Base-by-base conservation (phyloP, 2,888 invertebrate species). In the Diadromus collaris region DNA sequence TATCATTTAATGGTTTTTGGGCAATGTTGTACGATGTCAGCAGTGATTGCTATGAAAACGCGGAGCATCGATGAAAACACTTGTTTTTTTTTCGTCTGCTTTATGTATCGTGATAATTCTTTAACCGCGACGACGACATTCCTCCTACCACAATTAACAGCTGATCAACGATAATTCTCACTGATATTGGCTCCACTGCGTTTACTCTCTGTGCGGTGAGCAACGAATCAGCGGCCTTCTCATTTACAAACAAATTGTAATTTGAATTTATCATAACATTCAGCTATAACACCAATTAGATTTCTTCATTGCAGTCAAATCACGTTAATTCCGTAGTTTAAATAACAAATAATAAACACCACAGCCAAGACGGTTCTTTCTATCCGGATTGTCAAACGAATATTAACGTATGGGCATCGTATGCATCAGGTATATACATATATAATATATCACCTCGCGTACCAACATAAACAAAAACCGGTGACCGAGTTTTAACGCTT, bases 261-360 rank as follows among this genome's bases (percentile, higher is more conserved):
- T n/a, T n/a, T n/a, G n/a, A n/a, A n/a, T n/a, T n/a, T n/a, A n/a
- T n/a, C n/a, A 51, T 54, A 32, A 38, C 34, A 9, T 75, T 61
- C 48, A 63, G 38, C 29, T 58, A 51, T 65, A 7, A 72, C 51
- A 60, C 60, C 34, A 24, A 69, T 61, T 74, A 56, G 38, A 56
- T 63, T 58, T 65, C 29, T 73, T 38, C 61, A 85, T 87, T 87
- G 87, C 88, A 88, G 86, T 87, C 85, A 86, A 89, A 88, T 86
- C 85, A 74, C 85, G 84, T 87, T 84, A 81, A 80, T 21, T 67
- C 44, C 34, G 10, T 65, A 65, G 34, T 56, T 46, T 10, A 13
- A 46, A 67, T 60, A 51, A 32, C 38, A 65, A 46, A 34, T 34
- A 29, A 41, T 54, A 58, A 76, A 76, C 54, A 34, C 60, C 69